Conservation (phyloP, 2,888 invertebrate species). For the Mesorhabditis spiculigera region DNA sequence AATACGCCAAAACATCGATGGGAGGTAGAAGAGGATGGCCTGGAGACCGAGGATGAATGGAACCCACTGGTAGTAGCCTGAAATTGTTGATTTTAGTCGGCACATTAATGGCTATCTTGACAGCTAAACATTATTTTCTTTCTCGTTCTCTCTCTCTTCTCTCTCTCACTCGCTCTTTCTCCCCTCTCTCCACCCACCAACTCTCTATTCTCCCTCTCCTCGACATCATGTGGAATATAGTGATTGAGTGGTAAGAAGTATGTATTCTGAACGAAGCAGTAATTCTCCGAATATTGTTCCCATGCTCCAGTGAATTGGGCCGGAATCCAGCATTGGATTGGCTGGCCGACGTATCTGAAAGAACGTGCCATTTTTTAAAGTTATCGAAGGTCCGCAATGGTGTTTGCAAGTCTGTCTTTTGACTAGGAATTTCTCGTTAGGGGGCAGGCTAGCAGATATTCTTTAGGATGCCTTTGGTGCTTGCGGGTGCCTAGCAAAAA, state of each 20-base stretch:
- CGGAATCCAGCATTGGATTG: conserved; percentile 59
- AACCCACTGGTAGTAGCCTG: conserved; percentile 60
- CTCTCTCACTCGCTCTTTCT: conserved; percentile 1
- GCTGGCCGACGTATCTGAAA: conserved; percentile 55
- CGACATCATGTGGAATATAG: conserved; percentile 49
- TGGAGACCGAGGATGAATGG: conserved; percentile 61
- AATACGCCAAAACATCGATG: conserved; percentile 62
- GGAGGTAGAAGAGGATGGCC: conserved; percentile 63
- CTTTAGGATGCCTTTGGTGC: no score
- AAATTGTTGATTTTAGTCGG: conserved; percentile 10
- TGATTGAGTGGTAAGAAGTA: conserved; percentile 55
- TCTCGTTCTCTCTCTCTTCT: conserved; percentile 3
- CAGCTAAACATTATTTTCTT: no score
- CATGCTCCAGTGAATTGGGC: conserved; percentile 58
- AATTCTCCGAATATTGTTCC: conserved; percentile 59
- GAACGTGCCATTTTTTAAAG: background rate
- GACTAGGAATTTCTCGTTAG: no score
- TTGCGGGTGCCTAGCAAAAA: no score
- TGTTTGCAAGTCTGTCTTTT: no score
- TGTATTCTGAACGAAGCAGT: conserved; percentile 58
- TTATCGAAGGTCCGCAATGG: no score
- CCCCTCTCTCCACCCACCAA: conserved; percentile 28
- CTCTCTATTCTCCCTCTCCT: conserved; percentile 45
- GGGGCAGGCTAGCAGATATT: no score
- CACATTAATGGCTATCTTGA: conserved; percentile 3